phyloP scores from a whole-genome alignment of 2,797 vertebrate species.

The Kryptopterus vitreolus region DNA sequence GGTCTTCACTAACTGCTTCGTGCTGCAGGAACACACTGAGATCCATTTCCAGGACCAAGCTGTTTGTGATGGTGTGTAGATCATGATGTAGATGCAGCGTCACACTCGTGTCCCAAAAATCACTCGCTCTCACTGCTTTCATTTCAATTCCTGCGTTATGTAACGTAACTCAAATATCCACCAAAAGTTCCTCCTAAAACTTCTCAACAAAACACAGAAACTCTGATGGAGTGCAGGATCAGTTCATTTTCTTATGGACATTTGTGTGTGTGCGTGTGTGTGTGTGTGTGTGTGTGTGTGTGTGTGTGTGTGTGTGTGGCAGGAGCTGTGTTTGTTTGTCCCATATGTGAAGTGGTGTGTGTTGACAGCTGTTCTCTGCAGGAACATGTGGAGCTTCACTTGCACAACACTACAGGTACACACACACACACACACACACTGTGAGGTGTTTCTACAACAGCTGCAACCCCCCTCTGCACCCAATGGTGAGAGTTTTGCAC shows the following conservation, averaged over 20 bases:
- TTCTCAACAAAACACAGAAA: background rate
- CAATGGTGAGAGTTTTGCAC: background rate
- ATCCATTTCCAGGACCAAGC: conserved; percentile 67
- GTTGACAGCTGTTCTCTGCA: conserved; percentile 63
- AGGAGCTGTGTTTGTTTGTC: conserved; percentile 60
- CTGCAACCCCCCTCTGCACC: background rate
- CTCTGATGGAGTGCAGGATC: background rate
- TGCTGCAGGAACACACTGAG: conserved; percentile 76
- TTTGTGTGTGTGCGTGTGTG: background rate
- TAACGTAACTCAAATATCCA: background rate
- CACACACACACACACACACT: background rate
- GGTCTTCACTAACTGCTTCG: conserved; percentile 65
- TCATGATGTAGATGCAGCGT: background rate
- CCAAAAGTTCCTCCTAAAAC: background rate
- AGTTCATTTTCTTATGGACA: background rate
- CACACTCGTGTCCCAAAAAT: background rate
- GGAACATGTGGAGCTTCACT: conserved; percentile 74
- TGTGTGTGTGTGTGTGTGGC: background rate
- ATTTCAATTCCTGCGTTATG: background rate
- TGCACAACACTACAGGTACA: conserved; percentile 54
- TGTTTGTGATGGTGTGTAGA: conserved; percentile 55
- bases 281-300: background rate
- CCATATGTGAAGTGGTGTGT: conserved; percentile 65
- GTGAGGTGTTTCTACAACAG: too few species aligned
- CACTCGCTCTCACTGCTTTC: background rate